Base-by-base conservation (phyloP, 53 echinoderm and acorn worm genomes). In the Holothuria leucospilota region DNA sequence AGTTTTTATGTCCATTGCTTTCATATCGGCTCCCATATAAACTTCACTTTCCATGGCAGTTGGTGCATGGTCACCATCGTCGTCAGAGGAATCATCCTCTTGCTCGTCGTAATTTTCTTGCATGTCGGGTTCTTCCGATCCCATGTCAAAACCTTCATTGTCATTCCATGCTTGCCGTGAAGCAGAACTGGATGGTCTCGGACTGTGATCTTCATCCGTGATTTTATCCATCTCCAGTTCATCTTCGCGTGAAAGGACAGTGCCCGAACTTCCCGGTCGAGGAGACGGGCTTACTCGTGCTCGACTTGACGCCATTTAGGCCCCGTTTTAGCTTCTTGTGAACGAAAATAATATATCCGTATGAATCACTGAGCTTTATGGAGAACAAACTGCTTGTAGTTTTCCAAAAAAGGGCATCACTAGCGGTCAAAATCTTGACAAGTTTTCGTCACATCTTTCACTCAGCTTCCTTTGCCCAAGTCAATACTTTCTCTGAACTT, bases 41-140 rank as follows among this genome's bases (percentile, higher is more conserved):
- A 95, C 87, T 88, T 97, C 98, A 84, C 92, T 95, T 85, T 97
- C 98, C 98, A 97, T 97, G 77, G 98, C 98, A 16, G 93, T 95
- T 49, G 98, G 93, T 12, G 86, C 91, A 75, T 96, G 87, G 86
- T 77, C 94, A 51, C 59, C 88, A 8, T 88, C 90, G 62, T 88
- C 96, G 73, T 82, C 91, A 24, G 66, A 65, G 39, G 84, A 86
- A 20, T 70, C 77, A n/a, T 87, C 89, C 28, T 84, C 88, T n/a
- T 85, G 89, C 58, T 68, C 89, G 39, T 94, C 89, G 41, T 89
- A 85, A 46, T 91, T 92, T 21, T 74, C 87, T 23, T 94, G 89
- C 21, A 66, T n/a, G n/a, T 84, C 84, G 53, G 77, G 89, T 59
- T 97, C 95, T 51, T 97, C 96, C 10, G 88, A 90, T 28, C 94